These are phyloP conservation scores for Clinocottus analis DNA, from an alignment of 2,113 vertebrate species.

Conservation along the genomic window DNA sequence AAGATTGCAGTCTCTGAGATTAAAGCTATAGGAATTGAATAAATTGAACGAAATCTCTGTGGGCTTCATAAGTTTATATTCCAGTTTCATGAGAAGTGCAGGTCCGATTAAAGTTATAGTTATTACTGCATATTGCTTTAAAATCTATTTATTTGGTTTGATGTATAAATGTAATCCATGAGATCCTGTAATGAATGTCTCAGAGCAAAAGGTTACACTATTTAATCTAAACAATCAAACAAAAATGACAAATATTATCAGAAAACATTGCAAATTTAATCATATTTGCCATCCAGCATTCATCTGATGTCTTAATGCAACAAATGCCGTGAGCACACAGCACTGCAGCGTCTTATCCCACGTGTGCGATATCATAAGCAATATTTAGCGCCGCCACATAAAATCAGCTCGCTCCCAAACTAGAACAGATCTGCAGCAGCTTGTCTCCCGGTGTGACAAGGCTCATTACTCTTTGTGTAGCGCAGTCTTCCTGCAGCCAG, in stretches of 20 bases:
- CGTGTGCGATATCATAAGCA: not conserved
- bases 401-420: constrained; percentile 26
- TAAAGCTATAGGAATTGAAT: constrained; percentile 37
- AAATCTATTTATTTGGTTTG: not conserved
- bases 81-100: constrained; percentile 21
- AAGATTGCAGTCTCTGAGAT: constrained; percentile 47
- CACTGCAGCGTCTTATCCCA: not conserved
- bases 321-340: not conserved
- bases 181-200: not conserved
- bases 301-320: not conserved
- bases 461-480: constrained; percentile 45
- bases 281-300: not conserved
- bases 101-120: constrained; percentile 11
- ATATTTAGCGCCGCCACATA: constrained; percentile 24
- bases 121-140: not conserved
- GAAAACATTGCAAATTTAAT: not conserved
- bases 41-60: constrained; percentile 63
- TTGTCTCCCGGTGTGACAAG: constrained; percentile 10
- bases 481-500: constrained; percentile 27
- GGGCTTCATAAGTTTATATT: constrained; percentile 17
- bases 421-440: constrained; percentile 23
- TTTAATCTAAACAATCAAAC: not conserved
- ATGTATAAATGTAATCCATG: not conserved
- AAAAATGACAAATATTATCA: not conserved
- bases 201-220: not conserved